phyloP scores from a whole-genome alignment of 2,888 invertebrate genomes.

The Suillia variegata region DNA sequence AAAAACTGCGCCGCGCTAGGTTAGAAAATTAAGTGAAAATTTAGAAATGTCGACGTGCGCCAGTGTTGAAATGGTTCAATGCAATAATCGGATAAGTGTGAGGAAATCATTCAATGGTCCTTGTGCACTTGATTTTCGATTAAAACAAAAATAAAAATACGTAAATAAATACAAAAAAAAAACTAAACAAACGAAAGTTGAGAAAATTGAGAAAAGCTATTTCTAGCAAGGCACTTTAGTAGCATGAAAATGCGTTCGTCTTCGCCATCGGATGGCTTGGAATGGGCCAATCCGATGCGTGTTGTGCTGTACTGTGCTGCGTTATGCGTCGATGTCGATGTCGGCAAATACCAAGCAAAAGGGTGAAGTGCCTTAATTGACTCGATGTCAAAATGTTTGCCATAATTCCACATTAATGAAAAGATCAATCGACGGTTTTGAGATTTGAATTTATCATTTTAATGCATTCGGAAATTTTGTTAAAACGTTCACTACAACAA shows the following conservation, averaged over 20 bases:
- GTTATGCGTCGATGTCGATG: too few species aligned
- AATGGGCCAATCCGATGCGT: constrained; percentile 11
- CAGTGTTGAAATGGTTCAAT: not conserved
- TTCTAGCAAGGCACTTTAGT: not conserved
- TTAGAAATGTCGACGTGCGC: constrained; percentile 9
- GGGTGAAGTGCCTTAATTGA: constrained; percentile 15
- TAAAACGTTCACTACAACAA: too few species aligned
- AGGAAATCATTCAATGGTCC: constrained; percentile 17
- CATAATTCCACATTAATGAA: constrained; percentile 6
- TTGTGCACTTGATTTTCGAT: constrained; percentile 16
- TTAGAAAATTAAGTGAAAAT: constrained; percentile 17
- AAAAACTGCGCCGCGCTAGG: not conserved
- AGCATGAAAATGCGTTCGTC: not conserved
- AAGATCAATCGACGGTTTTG: constrained; percentile 19
- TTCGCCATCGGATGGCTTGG: not conserved
- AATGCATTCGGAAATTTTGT: too few species aligned
- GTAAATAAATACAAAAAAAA: too few species aligned
- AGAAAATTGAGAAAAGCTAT: too few species aligned
- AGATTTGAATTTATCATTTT: too few species aligned
- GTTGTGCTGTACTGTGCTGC: constrained; percentile 10
- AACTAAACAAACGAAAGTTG: too few species aligned
- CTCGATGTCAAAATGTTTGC: constrained; percentile 13
- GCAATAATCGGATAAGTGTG: constrained; percentile 6
- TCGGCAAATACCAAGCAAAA: not conserved
- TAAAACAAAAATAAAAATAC: too few species aligned